These are phyloP conservation scores for Diphyllodes magnificus DNA, from an alignment of 2,113 vertebrate genomes.

Conservation along the genomic window DNA sequence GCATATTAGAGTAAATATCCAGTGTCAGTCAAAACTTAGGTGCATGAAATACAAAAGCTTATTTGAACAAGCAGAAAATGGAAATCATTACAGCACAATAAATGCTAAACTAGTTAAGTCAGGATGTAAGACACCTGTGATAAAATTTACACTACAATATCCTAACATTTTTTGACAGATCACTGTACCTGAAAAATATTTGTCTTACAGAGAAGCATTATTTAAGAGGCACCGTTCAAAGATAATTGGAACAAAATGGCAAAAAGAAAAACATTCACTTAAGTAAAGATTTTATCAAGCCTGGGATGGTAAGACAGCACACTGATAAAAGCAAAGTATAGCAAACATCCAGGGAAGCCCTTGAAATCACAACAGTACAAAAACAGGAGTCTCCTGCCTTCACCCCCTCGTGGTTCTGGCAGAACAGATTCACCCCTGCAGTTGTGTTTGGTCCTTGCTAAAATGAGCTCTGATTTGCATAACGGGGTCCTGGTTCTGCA, in stretches of 20 bases:
- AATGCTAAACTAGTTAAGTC: neutral
- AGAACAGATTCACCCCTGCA: neutral
- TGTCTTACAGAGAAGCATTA: neutral
- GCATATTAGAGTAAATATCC: neutral
- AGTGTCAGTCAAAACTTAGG: neutral
- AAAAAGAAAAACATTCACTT: neutral
- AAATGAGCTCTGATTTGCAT: neutral
- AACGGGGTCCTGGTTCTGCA: neutral
- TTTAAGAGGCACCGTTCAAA: neutral
- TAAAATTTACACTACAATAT: neutral
- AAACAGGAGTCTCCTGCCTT: neutral
- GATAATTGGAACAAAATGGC: neutral
- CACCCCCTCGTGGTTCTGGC: neutral
- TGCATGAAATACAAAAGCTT: neutral
- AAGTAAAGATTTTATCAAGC: neutral
- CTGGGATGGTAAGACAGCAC: neutral
- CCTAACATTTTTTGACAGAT: neutral
- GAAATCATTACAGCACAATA: neutral
- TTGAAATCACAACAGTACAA: neutral
- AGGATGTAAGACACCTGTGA: neutral
- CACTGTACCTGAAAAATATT: neutral
- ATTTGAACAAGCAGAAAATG: neutral
- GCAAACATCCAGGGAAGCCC: neutral
- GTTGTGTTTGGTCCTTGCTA: neutral
- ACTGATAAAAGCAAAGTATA: neutral